A percentile compares a stretch with the other conserved stretches of the same genome.
Evolutionary conservation across 2,113 vertebrate species (phyloP).

Genomic region (Actinemys pallida): DNA sequence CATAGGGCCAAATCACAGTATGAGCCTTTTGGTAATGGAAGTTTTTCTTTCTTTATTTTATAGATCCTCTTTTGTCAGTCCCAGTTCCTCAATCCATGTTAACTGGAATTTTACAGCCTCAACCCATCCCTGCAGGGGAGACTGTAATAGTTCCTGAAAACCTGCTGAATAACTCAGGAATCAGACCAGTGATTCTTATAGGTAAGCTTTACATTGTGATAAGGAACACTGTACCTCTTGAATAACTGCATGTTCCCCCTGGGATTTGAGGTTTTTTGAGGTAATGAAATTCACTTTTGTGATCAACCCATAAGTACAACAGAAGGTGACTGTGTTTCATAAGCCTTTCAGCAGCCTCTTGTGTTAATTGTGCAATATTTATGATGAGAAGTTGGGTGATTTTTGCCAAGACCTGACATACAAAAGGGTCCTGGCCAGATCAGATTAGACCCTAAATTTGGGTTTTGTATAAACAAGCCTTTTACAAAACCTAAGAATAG

Average conservation of each 20-base stretch:
- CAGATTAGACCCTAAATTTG: background rate
- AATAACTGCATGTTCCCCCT: background rate
- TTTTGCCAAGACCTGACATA: constrained; percentile 14
- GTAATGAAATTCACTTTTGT: background rate
- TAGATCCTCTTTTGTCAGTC: constrained; percentile 87
- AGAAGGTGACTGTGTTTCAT: accelerated
- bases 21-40: constrained; percentile 66
- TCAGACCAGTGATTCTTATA: constrained; percentile 97
- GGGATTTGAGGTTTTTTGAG: background rate
- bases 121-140: constrained; percentile 92
- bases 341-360: background rate
- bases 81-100: constrained; percentile 85
- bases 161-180: constrained; percentile 92
- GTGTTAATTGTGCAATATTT: background rate
- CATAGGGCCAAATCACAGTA: constrained; percentile 75
- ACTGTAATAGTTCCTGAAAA: constrained; percentile 98
- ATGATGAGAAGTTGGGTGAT: background rate
- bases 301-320: background rate
- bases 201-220: constrained; percentile 80
- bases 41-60: constrained; percentile 69
- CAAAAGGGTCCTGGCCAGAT: background rate
- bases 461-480: constrained; percentile 15
- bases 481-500: constrained; percentile 8
- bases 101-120: constrained; percentile 92
- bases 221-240: background rate